Base-by-base conservation (phyloP, 1,140 invertebrate species). In the Drosophila subobscura region DNA sequence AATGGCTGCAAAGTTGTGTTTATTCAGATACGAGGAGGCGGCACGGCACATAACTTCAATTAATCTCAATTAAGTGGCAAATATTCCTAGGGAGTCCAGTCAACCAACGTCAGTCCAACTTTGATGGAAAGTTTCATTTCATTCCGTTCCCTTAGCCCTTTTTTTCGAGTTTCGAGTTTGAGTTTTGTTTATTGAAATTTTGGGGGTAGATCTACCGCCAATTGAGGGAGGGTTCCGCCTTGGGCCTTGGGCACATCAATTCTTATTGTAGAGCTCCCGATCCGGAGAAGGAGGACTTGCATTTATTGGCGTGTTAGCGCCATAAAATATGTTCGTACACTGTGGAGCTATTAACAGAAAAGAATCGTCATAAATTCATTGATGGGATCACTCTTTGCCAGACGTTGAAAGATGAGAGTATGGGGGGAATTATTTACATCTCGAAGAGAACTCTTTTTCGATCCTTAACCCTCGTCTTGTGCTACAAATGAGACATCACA, bases 41-140 rank as follows among this genome's bases (percentile, higher is more conserved):
- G 33, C 33, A 37, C 60, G 46, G 40, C 68, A 63, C 68, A 83
- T 74, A 85, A 85, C 81, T 85, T 85, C 81, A 85, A 85, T 85
- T 85, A 85, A 85, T 85, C 81, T 85, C 83, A 85, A 85, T 85
- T 85, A 85, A 85, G 77, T 74, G 78, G 73, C 81, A 74, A 85
- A 77, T 80, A 77, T 61, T 67, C 54, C 2, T 37, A 10, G 33
- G 54, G 44, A 60, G 59, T 56, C 37, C 60, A 33, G 8, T 37
- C 29, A 29, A 49, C 58, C 16, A 20, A 20, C 16, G 16, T 20
- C 16, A 1, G 61, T 61, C 29, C 10, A 37, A 49, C 14, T 5
- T 5, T 63, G 56, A 53, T 71, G 51, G 49, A 71, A 61, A 71
- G 57, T 77, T 74, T 72, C 46, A 56, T 53, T 67, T 71, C 75